Evolutionary conservation across 2,113 vertebrate genomes (phyloP).

Genomic region (Nyctibius bracteatus): DNA sequence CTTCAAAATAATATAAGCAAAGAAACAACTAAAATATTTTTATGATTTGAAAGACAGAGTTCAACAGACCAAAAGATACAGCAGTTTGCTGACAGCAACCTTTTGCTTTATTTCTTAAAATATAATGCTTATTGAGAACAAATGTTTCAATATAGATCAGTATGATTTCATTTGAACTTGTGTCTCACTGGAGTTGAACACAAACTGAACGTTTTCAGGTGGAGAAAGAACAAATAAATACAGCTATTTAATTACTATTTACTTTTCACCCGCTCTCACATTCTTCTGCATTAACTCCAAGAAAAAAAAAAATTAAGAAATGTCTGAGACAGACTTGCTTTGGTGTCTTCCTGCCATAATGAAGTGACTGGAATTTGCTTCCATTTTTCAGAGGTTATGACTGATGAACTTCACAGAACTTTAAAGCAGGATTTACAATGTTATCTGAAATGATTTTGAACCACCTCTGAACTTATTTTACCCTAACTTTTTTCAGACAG

Average conservation of each 20-base stretch:
- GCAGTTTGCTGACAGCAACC: neutral
- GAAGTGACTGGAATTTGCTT: neutral
- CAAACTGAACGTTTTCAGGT: neutral
- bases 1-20: neutral
- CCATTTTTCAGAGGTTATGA: neutral
- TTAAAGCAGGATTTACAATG: neutral
- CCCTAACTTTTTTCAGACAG: neutral
- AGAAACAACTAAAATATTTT: neutral
- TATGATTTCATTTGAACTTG: neutral
- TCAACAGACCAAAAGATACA: slow-evolving; percentile 15
- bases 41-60: neutral
- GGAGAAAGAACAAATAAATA: neutral
- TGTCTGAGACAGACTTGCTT: neutral
- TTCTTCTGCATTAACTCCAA: neutral
- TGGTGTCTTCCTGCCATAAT: neutral
- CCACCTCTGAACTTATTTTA: neutral
- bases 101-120: neutral
- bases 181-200: neutral
- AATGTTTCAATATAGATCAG: neutral
- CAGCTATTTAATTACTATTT: neutral
- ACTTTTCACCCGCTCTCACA: neutral
- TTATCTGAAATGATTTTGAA: neutral
- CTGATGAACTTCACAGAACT: neutral
- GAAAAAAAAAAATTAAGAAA: neutral
- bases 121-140: neutral